These are phyloP conservation scores for Epinephelus awoara DNA, from an alignment of 2,797 vertebrate species.

Conservation along the genomic window DNA sequence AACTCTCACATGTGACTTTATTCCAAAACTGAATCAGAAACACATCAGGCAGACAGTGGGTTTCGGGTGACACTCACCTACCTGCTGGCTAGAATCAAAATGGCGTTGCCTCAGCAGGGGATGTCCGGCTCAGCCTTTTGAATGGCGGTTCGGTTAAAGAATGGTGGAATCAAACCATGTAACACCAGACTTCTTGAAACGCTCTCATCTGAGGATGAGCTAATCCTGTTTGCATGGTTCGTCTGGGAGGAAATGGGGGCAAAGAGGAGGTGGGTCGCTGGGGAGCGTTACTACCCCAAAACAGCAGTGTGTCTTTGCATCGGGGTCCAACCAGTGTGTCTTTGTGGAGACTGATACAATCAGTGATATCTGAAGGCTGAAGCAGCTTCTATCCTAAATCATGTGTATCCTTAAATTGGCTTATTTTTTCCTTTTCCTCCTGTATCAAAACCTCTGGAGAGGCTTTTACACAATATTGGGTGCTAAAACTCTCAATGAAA, in stretches of 20 bases:
- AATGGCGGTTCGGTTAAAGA: slow-evolving; percentile 11
- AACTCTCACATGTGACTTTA: not conserved
- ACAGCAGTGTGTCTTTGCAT: slow-evolving; percentile 1
- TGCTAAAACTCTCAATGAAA: not conserved
- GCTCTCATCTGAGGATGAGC: slow-evolving; percentile 38
- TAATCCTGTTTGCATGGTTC: slow-evolving; percentile 50
- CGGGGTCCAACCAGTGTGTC: not conserved
- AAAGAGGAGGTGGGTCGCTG: not conserved
- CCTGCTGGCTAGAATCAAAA: slow-evolving; percentile 50
- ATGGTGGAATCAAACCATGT: slow-evolving; percentile 12
- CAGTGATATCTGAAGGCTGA: not conserved
- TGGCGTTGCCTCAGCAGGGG: slow-evolving; percentile 12
- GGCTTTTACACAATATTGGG: not conserved
- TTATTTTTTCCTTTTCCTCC: not conserved
- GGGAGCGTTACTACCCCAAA: slow-evolving; percentile 1
- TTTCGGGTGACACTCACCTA: slow-evolving; percentile 5
- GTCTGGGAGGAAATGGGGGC: slow-evolving; percentile 5
- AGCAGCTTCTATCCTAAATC: not conserved
- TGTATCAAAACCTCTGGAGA: not conserved
- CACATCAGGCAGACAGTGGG: not conserved
- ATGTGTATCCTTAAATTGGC: not conserved
- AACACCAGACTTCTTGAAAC: slow-evolving; percentile 5
- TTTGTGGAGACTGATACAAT: not conserved
- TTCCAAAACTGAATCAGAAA: not conserved
- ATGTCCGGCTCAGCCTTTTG: not conserved